Percentiles rank a stretch among this genome's conserved stretches.
phyloP scores from a whole-genome alignment of 2,113 vertebrate genomes.

The Tor tambroides region DNA sequence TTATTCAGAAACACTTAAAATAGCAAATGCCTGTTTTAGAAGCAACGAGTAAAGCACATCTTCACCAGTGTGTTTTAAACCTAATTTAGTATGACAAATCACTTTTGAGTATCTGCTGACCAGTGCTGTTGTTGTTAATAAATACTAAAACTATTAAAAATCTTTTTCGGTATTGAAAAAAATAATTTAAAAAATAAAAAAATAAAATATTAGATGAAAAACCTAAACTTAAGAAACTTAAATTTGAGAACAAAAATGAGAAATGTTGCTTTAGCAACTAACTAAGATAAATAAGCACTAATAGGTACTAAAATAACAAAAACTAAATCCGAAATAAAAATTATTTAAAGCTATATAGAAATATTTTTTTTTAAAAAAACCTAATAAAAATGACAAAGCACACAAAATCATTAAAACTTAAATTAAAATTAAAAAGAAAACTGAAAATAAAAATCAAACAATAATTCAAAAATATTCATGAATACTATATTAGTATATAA shows the following conservation, averaged over 20 bases:
- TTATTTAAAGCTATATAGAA: too few relatives aligned
- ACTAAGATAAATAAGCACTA: background rate
- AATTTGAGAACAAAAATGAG: background rate
- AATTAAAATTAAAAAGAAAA: background rate
- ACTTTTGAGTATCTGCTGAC: background rate
- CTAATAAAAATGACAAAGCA: too few relatives aligned
- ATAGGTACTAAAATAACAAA: background rate
- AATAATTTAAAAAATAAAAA: background rate
- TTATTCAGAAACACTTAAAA: constrained; percentile 20
- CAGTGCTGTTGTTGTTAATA: background rate
- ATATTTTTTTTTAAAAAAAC: too few relatives aligned
- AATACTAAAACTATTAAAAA: background rate
- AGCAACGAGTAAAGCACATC: background rate
- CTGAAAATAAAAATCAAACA: background rate
- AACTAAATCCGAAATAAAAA: background rate
- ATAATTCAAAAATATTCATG: background rate
- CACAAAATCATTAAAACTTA: too few relatives aligned
- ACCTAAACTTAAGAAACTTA: too few relatives aligned
- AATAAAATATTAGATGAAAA: background rate
- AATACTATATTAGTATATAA: background rate
- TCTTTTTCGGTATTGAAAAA: background rate
- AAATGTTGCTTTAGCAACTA: background rate
- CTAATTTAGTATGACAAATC: background rate
- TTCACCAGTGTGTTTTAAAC: background rate
- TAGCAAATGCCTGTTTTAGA: background rate